Percentiles rank a stretch among this genome's conserved stretches.
These are phyloP conservation scores for Cantharis lateralis DNA, from an alignment of 2,888 invertebrate species.

Conservation along the genomic window DNA sequence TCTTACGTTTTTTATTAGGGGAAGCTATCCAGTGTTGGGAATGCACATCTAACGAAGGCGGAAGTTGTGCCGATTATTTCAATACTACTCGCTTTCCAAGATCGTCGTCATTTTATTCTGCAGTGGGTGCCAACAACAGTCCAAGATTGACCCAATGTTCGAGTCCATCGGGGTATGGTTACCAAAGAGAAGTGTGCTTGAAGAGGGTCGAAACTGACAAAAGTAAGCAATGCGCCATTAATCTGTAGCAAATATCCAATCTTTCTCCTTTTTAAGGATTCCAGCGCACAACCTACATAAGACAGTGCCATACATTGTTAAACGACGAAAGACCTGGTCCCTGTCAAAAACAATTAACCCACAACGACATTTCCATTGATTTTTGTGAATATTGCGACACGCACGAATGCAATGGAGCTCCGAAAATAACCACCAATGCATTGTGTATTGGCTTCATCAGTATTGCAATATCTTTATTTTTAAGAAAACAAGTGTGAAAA, in stretches of 20 bases:
- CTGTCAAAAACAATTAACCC: slow-evolving; percentile 58
- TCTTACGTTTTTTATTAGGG: slow-evolving; percentile 58
- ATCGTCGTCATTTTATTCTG: slow-evolving; percentile 32
- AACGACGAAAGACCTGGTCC: slow-evolving; percentile 59
- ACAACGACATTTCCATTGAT: slow-evolving; percentile 60
- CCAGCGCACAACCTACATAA: slow-evolving; percentile 58
- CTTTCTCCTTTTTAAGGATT: slow-evolving; percentile 53
- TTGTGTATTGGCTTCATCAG: slow-evolving; percentile 49
- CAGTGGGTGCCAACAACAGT: slow-evolving; percentile 53
- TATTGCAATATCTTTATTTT: slow-evolving; percentile 15
- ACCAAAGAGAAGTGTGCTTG: slow-evolving; percentile 66
- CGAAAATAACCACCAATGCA: slow-evolving; percentile 56
- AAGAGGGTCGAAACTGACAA: slow-evolving; percentile 69
- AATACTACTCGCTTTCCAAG: slow-evolving; percentile 57
- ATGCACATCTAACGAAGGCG: slow-evolving; percentile 73
- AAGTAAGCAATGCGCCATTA: slow-evolving; percentile 60
- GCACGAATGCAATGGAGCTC: slow-evolving; percentile 69
- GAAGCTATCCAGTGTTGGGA: slow-evolving; percentile 75
- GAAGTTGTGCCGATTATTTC: slow-evolving; percentile 75
- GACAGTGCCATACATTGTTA: slow-evolving; percentile 66
- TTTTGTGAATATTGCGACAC: slow-evolving; percentile 72
- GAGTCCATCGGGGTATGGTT: slow-evolving; percentile 30
- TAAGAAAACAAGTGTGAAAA: slow-evolving; percentile 18
- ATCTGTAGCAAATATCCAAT: neutral
- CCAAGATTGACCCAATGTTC: slow-evolving; percentile 35